Base-by-base conservation (phyloP, 2,888 invertebrate species). In the Parnassius glacialis region DNA sequence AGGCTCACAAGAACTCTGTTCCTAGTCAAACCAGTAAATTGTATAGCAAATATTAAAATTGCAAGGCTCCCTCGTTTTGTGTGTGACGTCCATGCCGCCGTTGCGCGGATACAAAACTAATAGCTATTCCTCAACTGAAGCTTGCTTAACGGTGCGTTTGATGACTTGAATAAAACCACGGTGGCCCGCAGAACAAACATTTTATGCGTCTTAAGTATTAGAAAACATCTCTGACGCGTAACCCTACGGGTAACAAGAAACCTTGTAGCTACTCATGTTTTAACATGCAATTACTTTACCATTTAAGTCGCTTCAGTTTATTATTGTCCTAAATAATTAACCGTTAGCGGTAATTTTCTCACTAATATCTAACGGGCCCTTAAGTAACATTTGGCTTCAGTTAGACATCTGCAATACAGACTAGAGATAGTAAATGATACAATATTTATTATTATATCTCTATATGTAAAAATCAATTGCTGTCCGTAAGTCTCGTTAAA, bases 1-100 rank as follows among this genome's bases (percentile, higher is more conserved):
- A 72, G 69, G 70, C 74, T 79, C 81, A 76, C 80, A 78, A 78
- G 81, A 79, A 84, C 89, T 81, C 82, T 74, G 80, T 82, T 87
- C 85, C 90, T 87, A 83, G 79, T 70, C 80, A 88, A 89, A 89
- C 79, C 84, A 73, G 83, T 80, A 87, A 85, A 90, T 90, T 87
- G 88, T 83, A 78, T 79, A 77, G 75, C 81, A 90, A 90, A 90
- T 83, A 90, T 80, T 79, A 80, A 80, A 80, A 80, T 75, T 73
- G 77, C 77, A 69, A 73, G 68, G 75, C 83, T 83, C 79, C 75
- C 77, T 68, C 59, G 74, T 79, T 82, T 83, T 80, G 84, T 80
- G 75, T 79, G 79, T 78, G 73, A 72, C 75, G 70, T 74, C 76
- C 77, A 75, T 76, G 74, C 79, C 78, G 80, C 78, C 74, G 74